Base-by-base conservation (phyloP, 2,797 vertebrate species). In the Enteromius unitaeniatus region DNA sequence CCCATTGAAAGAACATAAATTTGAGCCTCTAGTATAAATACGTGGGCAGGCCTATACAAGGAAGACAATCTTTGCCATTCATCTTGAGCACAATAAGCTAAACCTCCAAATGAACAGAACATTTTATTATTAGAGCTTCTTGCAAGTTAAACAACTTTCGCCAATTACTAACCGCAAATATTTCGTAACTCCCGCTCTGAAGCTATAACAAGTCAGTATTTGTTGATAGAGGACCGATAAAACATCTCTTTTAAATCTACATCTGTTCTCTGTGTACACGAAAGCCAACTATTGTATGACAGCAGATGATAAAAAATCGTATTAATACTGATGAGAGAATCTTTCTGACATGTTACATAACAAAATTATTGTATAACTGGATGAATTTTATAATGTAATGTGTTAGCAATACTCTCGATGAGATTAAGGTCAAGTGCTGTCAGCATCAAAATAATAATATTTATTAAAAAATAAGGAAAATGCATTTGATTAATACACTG, bases 81-180 rank as follows among this genome's bases (percentile, higher is more conserved):
- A 76, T 76, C 47, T 4, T 17, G 62, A 55, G 14, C 17, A 76
- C 23, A 58, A 83, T 55, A 17, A 82, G 17, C 23, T 53, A 6
- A 67, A 28, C 45, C 37, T 45, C n/a, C 47, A 83, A 76, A 42
- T 8, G 49, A 76, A 58, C 47, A 10, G 49, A 55, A 58, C 7
- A 5, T 68, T 67, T 53, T 83, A 62, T 67, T 76, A 14, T 21
- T 31, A 9, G 21, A 75, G 53, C 53, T 8, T 26, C 31, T 21
- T 65, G 31, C 6, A 82, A 14, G 45, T 42, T 64, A 34, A 73
- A 81, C 55, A 73, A 49, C 42, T 81, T 67, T 65, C 3, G 31
- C 31, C 60, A 42, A 75, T 53, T 82, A 75, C n/a, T 42, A 53
- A 75, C 70, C 17, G 7, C 81, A 82, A 53, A 74, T n/a, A 64